A percentile compares a stretch with the other conserved stretches of the same genome.
These are phyloP conservation scores for Orthosia cruda DNA, from an alignment of 2,888 invertebrate species.

Conservation along the genomic window DNA sequence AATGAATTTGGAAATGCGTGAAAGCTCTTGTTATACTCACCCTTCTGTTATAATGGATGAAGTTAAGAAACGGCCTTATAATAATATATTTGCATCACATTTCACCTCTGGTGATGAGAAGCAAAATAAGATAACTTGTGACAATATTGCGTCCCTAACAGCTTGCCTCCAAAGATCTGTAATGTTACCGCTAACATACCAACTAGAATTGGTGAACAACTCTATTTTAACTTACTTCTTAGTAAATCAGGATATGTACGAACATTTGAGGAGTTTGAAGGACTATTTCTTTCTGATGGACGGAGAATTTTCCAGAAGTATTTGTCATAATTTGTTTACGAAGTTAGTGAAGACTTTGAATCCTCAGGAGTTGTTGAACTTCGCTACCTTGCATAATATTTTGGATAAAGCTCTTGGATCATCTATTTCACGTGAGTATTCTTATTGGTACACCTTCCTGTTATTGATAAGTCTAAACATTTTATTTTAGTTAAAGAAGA, in stretches of 20 bases:
- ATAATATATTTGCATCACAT: constrained; percentile 84
- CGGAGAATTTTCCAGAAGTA: constrained; percentile 95
- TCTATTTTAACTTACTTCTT: constrained; percentile 94
- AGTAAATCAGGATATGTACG: constrained; percentile 93
- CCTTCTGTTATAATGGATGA: constrained; percentile 86
- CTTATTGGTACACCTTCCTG: neutral
- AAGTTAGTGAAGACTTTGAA: constrained; percentile 93
- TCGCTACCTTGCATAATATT: constrained; percentile 93
- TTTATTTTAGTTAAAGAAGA: too few relatives aligned
- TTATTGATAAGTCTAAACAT: too few relatives aligned
- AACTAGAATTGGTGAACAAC: constrained; percentile 94
- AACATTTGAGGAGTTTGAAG: constrained; percentile 94
- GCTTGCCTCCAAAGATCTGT: constrained; percentile 94
- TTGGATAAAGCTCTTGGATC: constrained; percentile 94
- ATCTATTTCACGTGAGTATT: constrained; percentile 92
- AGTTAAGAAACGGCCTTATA: constrained; percentile 86
- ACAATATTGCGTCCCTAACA: constrained; percentile 89
- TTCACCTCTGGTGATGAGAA: constrained; percentile 77
- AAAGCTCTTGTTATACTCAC: constrained; percentile 83
- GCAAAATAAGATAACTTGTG: constrained; percentile 78
- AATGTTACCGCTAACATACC: constrained; percentile 93
- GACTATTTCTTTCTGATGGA: constrained; percentile 96
- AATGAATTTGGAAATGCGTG: constrained; percentile 78
- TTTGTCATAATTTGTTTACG: constrained; percentile 94
- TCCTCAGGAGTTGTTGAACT: constrained; percentile 94